Evolutionary conservation across 2,113 vertebrate genomes (phyloP), one percentile per base, ranked within the genome.

Genomic region (Hippopotamus amphibius): DNA sequence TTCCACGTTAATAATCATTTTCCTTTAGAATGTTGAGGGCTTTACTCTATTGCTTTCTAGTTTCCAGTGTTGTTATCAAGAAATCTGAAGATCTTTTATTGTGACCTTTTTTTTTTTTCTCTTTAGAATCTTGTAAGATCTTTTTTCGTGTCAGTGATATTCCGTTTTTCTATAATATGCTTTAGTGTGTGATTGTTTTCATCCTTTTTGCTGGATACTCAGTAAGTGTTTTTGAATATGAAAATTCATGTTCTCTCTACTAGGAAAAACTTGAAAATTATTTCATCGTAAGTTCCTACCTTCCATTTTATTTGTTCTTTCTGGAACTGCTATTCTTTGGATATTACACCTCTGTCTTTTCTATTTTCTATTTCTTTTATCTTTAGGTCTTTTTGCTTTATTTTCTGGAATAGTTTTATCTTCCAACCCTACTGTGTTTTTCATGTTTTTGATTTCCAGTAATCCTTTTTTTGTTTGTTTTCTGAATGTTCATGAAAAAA

Each of bases 211-310:
- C 21, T 74, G 28, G 26, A 46, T 74, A 82, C 66, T 63, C n/a
- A 65, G 55, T 14, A 89, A 12, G 50, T 74, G 21, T 10, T 55
- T 89, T 65, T 65, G 21, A 94, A 88, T 55, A 21, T 22, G 46
- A 82, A 94, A 93, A 65, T n/a, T 89, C n/a, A 53, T 50, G 30
- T 65, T 77, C n/a, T 89, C 66, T 82, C 4, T 81, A 55, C n/a
- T 65, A 55, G 43, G 48, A 74, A 72, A 19, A 88, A 19, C 9
- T 53, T 81, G 6, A 19, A 55, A 65, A 82, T 94, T 53, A 55
- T 74, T 89, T 65, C 11, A 72, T 14, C 53, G 19, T 94, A 53
- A 22, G 14, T 89, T 79, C 14, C 19, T 71, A 28, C 13, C 30
- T 71, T 94, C 1, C 14, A 82, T 74, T 94, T 71, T 63, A 72